Conservation (phyloP, 2,888 invertebrate species). For the Coecobrya sp. region DNA sequence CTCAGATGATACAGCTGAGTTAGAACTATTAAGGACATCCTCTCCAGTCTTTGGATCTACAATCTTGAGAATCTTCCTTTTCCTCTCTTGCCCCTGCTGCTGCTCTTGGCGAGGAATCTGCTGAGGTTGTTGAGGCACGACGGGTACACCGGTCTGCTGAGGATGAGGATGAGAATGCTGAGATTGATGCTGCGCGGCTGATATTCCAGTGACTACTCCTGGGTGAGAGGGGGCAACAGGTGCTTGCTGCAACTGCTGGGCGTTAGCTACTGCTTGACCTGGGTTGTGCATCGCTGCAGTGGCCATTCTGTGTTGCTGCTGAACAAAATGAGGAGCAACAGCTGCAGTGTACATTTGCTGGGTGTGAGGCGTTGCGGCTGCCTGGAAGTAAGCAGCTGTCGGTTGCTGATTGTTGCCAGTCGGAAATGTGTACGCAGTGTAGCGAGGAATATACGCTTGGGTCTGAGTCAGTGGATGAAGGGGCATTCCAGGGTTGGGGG, state of each 20-base stretch:
- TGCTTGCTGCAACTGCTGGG: constrained; percentile 79
- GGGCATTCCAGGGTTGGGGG: constrained; percentile 69
- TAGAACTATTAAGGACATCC: constrained; percentile 64
- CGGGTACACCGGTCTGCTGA: constrained; percentile 78
- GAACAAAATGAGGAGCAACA: constrained; percentile 62
- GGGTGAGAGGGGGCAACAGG: constrained; percentile 72
- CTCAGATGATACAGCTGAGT: neutral
- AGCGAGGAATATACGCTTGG: constrained; percentile 49
- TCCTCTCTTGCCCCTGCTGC: constrained; percentile 87
- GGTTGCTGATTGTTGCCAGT: constrained; percentile 39
- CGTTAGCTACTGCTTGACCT: constrained; percentile 73
- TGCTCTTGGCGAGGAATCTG: constrained; percentile 85
- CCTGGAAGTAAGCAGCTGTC: constrained; percentile 1
- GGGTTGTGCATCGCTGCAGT: constrained; percentile 65
- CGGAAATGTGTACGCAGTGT: neutral
- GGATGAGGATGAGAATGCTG: constrained; percentile 80
- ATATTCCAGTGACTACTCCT: constrained; percentile 66
- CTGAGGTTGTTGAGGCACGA: constrained; percentile 71
- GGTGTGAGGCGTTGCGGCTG: constrained; percentile 55
- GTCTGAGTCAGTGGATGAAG: constrained; percentile 54
- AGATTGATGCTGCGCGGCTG: constrained; percentile 74
- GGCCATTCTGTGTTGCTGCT: constrained; percentile 71
- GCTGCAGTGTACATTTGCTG: constrained; percentile 75
- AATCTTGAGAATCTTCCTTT: constrained; percentile 88
- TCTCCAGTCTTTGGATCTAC: constrained; percentile 88